phyloP scores from a whole-genome alignment of 2,888 invertebrate species.

The Drosophila algonquin region DNA sequence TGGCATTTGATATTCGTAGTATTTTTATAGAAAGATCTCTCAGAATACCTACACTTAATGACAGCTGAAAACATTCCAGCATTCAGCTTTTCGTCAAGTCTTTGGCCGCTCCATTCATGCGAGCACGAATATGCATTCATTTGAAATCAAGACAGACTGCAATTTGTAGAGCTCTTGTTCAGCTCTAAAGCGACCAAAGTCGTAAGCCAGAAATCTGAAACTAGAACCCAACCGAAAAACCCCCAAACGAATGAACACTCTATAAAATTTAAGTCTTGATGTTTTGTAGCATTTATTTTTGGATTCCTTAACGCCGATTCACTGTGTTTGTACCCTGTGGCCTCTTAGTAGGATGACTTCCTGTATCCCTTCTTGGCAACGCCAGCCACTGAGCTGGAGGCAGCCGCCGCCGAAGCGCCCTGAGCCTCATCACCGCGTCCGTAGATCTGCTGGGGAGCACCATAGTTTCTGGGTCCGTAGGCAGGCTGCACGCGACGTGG shows the following conservation, averaged over 20 bases:
- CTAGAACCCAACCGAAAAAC: background rate
- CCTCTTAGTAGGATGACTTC: constrained; percentile 29
- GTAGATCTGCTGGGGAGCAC: constrained; percentile 39
- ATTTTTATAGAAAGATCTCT: background rate
- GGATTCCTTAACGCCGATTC: constrained; percentile 9
- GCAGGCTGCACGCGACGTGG: constrained; percentile 32
- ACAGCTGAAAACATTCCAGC: background rate
- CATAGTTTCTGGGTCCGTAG: constrained; percentile 40
- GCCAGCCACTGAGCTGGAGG: constrained; percentile 62
- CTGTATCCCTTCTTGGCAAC: constrained; percentile 34
- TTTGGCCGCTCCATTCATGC: background rate
- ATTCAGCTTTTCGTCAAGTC: background rate
- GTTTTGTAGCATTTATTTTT: constrained; percentile 24
- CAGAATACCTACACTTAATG: background rate
- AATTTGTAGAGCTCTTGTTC: background rate
- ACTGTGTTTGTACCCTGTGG: constrained; percentile 21
- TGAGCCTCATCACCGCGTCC: constrained; percentile 47
- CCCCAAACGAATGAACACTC: constrained; percentile 5
- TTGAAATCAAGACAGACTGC: background rate
- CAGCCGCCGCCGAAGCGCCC: constrained; percentile 69
- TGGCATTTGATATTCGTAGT: too few relatives aligned
- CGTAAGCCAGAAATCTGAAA: background rate
- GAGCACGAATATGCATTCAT: background rate
- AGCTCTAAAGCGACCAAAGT: background rate
- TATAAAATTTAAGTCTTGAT: constrained; percentile 21